Conservation (phyloP, 92 coral and sea anemone species). For the Virgularia gustaviana region DNA sequence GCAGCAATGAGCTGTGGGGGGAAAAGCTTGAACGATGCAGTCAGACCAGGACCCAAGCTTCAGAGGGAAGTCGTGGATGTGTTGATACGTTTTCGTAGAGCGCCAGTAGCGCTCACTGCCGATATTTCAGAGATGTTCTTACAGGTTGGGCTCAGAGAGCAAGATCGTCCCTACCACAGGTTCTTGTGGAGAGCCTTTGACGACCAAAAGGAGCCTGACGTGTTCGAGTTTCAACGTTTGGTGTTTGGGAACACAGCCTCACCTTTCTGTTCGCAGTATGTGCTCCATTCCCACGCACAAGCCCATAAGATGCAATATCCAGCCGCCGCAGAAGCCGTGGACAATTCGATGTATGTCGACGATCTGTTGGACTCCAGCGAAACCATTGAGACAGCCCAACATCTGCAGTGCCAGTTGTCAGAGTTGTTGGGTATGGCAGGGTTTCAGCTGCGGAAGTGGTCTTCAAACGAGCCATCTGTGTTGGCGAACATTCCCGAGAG, state of each 20-base stretch:
- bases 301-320: constrained; percentile 23
- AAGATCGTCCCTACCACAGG: constrained; percentile 49
- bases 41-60: constrained; percentile 49
- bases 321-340: constrained; percentile 54
- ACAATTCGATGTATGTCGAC: constrained; percentile 48
- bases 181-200: constrained; percentile 60
- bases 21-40: constrained; percentile 43
- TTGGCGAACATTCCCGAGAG: constrained; percentile 34
- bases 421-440: constrained; percentile 40
- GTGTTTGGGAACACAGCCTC: constrained; percentile 55
- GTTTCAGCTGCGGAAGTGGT: constrained; percentile 43
- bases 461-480: constrained; percentile 38
- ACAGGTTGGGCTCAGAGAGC: constrained; percentile 42
- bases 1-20: constrained; percentile 25
- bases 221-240: constrained; percentile 37
- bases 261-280: constrained; percentile 51
- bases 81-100: constrained; percentile 35
- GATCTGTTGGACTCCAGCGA: constrained; percentile 59
- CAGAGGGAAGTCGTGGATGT: constrained; percentile 49
- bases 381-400: constrained; percentile 40
- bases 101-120: constrained; percentile 52
- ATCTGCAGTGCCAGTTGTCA: constrained; percentile 38
- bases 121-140: constrained; percentile 57
- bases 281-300: constrained; percentile 41
- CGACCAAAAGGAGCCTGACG: constrained; percentile 34